Conservation (phyloP, 2,888 invertebrate genomes). For the Ormia ochracea region DNA sequence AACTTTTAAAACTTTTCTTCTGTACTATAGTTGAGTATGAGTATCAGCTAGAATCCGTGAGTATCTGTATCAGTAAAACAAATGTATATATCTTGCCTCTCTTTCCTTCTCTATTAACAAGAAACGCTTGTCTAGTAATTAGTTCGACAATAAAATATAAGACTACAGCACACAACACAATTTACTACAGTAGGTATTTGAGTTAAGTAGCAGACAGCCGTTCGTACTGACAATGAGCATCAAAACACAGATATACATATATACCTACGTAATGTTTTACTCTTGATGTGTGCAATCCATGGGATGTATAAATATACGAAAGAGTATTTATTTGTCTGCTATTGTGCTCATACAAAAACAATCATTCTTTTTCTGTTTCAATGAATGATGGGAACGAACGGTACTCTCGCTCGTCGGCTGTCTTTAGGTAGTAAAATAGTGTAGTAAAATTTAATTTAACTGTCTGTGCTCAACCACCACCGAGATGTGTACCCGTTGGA, state of each 20-base stretch:
- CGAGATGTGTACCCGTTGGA: conserved; percentile 78
- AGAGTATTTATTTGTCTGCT: conserved; percentile 32
- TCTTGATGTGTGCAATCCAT: conserved; percentile 58
- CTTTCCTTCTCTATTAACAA: conserved; percentile 33
- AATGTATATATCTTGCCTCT: conserved; percentile 47
- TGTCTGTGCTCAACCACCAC: conserved; percentile 70
- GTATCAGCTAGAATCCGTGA: conserved; percentile 19
- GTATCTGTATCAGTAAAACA: conserved; percentile 28
- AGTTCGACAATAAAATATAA: conserved; percentile 46
- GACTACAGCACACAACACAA: conserved; percentile 49
- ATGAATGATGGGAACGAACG: conserved; percentile 39
- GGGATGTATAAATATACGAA: conserved; percentile 8
- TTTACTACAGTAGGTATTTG: conserved; percentile 52
- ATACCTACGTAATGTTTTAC: conserved; percentile 37
- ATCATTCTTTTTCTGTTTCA: conserved; percentile 47
- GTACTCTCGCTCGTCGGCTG: conserved; percentile 25
- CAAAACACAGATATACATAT: conserved; percentile 32
- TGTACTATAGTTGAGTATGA: conserved; percentile 29
- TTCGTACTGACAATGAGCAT: conserved; percentile 11
- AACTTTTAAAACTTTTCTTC: conserved; percentile 65
- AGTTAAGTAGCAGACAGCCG: conserved; percentile 7
- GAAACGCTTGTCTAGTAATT: conserved; percentile 38
- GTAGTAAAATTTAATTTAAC: conserved; percentile 36
- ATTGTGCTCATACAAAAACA: conserved; percentile 50
- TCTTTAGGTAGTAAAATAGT: conserved; percentile 59